Evolutionary conservation across 2,797 vertebrate genomes (phyloP), one percentile per base, ranked within the genome.

Genomic region (Nannoperca obscura): DNA sequence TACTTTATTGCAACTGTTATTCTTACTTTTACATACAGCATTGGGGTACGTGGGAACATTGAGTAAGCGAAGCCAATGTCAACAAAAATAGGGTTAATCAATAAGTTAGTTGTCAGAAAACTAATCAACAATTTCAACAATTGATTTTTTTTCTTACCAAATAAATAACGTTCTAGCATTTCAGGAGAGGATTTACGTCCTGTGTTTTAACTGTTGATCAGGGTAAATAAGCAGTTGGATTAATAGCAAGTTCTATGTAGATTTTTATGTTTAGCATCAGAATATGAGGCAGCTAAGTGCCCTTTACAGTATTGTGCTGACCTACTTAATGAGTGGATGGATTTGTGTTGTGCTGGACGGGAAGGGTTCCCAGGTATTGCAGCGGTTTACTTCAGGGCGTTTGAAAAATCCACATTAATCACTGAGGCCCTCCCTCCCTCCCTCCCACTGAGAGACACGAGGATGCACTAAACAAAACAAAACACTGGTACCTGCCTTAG

Each of bases 391-490:
- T 82, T 71, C 40, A 75, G 74, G 78, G 62, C 50, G n/a, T 66
- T 83, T 82, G 84, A 53, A 80, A 80, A 89, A 83, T 65, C 72
- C 53, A 86, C 72, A 83, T 83, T 72, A 85, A 78, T 91, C 86
- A 86, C 78, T 74, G 60, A 32, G 71, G 46, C 55, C 60, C 59
- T 52, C 54, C 53, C 80, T 74, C 81, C 59, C 81, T 47, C 36
- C n/a, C 62, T 62, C 59, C 66, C 73, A 53, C 68, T 40, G 8
- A 53, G 74, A 81, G 68, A 86, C 80, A 82, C 57, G 5, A 76
- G 80, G 82, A 74, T 69, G 69, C 60, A 57, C 2, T 82, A 90
- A 92, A 92, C 76, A 55, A 90, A 92, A 93, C 76, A 55, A 68
- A 89, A 92, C 86, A 87, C 88, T 80, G 84, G 60, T 68, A 82